These are phyloP conservation scores for Cepphus grylle DNA, from an alignment of 2,113 vertebrate species.

Conservation along the genomic window DNA sequence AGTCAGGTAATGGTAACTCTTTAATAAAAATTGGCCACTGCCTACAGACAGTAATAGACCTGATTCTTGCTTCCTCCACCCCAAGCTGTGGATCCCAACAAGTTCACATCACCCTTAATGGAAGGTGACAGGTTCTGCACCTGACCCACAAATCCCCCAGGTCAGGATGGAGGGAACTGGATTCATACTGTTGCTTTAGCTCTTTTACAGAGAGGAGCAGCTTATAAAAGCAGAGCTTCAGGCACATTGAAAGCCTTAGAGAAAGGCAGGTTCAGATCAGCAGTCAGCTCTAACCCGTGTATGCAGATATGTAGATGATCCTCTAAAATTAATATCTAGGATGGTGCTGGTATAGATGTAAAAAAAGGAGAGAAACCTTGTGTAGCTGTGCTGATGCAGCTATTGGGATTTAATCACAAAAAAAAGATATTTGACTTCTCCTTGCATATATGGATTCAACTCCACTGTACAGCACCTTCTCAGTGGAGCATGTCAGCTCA, in stretches of 20 bases:
- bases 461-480: not conserved
- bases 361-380: not conserved
- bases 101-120: not conserved
- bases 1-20: not conserved
- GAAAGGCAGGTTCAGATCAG: not conserved
- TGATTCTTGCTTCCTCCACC: not conserved
- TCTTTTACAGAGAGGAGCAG: not conserved
- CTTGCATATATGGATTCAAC: not conserved
- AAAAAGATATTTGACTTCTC: not conserved
- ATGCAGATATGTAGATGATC: not conserved
- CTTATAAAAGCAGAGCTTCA: not conserved
- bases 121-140: not conserved
- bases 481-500: not conserved
- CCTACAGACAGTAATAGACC: not conserved
- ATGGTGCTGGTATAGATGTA: not conserved
- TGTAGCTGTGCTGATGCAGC: not conserved
- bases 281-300: not conserved
- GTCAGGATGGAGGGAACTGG: not conserved
- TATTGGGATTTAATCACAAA: not conserved
- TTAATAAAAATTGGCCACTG: not conserved
- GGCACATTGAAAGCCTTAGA: not conserved
- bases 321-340: not conserved
- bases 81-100: not conserved
- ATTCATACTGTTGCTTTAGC: not conserved
- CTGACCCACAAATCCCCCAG: not conserved